Percentiles rank a stretch among this genome's conserved stretches.
Evolutionary conservation across 1,140 invertebrate species (phyloP).

Genomic region (Panagrolaimus sp.): DNA sequence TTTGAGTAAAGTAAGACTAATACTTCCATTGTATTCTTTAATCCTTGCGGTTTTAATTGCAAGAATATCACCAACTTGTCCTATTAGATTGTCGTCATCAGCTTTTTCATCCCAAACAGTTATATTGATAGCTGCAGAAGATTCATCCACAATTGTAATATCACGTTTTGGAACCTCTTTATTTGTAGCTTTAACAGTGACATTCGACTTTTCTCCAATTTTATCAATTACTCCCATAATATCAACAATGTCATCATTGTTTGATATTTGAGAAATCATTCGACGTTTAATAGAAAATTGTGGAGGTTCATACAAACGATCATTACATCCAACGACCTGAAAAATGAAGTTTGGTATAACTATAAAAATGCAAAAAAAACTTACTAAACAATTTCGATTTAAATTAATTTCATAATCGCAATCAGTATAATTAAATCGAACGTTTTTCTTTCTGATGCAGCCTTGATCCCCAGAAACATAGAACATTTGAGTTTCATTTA

Average conservation of each 20-base stretch:
- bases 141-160: background rate
- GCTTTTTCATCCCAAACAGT: slow-evolving; percentile 10
- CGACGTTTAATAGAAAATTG: no score
- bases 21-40: background rate
- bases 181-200: background rate
- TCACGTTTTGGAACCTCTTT: background rate
- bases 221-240: slow-evolving; percentile 6
- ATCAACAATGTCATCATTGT: background rate
- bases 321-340: no score
- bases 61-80: background rate
- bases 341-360: no score
- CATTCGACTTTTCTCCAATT: background rate
- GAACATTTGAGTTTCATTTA: background rate
- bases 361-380: no score
- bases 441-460: background rate
- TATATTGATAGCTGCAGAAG: background rate
- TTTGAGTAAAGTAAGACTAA: background rate
- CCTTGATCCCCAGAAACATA: background rate
- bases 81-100: background rate
- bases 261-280: no score
- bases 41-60: background rate
- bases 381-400: background rate
- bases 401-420: background rate
- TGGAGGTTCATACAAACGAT: no score
- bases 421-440: slow-evolving; percentile 2